A percentile compares a stretch with the other conserved stretches of the same genome.
These are phyloP conservation scores for Chitala chitala DNA, from an alignment of 2,113 vertebrate species.

Conservation along the genomic window DNA sequence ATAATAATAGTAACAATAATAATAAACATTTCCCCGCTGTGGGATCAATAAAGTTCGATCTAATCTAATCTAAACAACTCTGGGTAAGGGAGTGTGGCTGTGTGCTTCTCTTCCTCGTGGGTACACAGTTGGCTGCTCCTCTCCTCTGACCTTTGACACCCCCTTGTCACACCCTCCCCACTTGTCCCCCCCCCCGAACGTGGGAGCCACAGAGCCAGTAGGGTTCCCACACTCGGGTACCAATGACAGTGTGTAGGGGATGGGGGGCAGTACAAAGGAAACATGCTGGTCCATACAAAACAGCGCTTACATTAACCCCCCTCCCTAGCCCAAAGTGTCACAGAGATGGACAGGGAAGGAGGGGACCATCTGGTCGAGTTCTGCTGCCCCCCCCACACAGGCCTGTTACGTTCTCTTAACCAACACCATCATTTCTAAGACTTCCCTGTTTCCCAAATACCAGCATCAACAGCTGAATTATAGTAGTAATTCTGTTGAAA, in stretches of 20 bases:
- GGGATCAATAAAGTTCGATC: no score
- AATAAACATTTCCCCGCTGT: background rate
- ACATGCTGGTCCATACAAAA: slow-evolving; percentile 48
- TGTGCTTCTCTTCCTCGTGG: slow-evolving; percentile 24
- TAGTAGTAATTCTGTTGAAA: no score
- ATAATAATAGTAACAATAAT: background rate
- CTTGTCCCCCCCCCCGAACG: slow-evolving; percentile 58
- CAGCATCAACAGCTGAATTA: no score
- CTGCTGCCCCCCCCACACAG: no score
- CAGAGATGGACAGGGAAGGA: background rate
- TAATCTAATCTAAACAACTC: background rate
- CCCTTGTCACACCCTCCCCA: slow-evolving; percentile 57
- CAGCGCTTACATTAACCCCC: slow-evolving; percentile 35
- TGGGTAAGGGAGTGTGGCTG: background rate
- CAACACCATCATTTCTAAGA: no score
- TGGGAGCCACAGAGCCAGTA: slow-evolving; percentile 56
- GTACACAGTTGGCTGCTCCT: slow-evolving; percentile 45
- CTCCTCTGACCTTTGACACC: slow-evolving; percentile 51
- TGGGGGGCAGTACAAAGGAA: background rate
- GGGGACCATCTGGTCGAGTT: no score
- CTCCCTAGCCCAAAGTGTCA: background rate
- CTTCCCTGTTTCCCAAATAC: no score
- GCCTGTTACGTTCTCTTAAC: no score
- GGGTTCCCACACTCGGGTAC: slow-evolving; percentile 68
- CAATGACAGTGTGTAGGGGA: slow-evolving; percentile 50